phyloP scores from a whole-genome alignment of 2,113 vertebrate genomes.

The Python bivittatus region DNA sequence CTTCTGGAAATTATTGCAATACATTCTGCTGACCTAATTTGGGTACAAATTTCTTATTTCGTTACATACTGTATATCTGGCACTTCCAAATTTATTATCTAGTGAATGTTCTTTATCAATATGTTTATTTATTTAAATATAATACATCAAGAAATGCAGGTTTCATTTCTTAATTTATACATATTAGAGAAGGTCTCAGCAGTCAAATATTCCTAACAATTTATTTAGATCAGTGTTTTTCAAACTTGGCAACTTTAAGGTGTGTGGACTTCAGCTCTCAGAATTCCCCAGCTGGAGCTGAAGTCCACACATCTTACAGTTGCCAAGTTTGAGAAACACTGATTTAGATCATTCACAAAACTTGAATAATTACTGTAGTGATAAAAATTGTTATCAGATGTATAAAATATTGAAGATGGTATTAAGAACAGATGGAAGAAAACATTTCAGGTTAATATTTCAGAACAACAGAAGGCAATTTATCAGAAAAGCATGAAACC shows the following conservation, averaged over 20 bases:
- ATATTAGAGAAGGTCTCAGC: neutral
- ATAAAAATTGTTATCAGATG: neutral
- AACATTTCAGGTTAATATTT: neutral
- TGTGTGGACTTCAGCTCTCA: neutral
- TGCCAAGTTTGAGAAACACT: neutral
- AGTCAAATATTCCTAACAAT: neutral
- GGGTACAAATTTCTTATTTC: neutral
- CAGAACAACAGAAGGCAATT: neutral
- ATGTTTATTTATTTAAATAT: neutral
- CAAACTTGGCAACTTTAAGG: neutral
- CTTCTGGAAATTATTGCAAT: neutral
- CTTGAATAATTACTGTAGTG: neutral
- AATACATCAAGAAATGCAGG: neutral
- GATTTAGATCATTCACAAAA: neutral
- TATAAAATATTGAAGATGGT: neutral
- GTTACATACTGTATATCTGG: neutral
- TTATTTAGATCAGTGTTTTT: neutral
- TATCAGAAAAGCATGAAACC: neutral
- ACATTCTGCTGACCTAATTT: neutral
- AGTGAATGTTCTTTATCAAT: neutral
- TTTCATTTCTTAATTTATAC: neutral
- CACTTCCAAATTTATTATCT: neutral
- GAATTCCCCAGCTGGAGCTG: neutral
- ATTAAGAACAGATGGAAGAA: neutral
- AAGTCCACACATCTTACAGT: neutral